These are phyloP conservation scores for Vanessa atalanta DNA, from an alignment of 1,140 invertebrate genomes.

Conservation along the genomic window DNA sequence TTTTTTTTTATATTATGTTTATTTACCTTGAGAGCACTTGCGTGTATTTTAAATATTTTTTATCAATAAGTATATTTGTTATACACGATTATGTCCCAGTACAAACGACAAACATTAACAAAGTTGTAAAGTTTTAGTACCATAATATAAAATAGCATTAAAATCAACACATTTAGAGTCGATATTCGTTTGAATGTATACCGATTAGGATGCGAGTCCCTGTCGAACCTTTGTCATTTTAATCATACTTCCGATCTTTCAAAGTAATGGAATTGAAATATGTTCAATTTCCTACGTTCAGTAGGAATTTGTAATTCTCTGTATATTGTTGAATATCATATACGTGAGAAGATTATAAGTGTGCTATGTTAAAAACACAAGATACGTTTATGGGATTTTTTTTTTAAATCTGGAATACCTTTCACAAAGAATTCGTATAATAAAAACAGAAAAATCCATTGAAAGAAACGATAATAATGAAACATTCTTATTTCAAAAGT, in stretches of 20 bases:
- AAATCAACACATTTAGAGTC: conserved; percentile 47
- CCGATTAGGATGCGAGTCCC: conserved; percentile 51
- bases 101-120: conserved; percentile 59
- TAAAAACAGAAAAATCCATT: no score
- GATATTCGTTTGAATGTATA: conserved; percentile 51
- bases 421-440: no score
- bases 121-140: conserved; percentile 52
- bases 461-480: no score
- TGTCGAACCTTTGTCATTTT: conserved; percentile 80
- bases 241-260: conserved; percentile 79
- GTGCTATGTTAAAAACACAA: no score
- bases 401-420: no score
- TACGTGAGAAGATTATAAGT: background rate
- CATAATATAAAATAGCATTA: conserved; percentile 22
- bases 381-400: no score
- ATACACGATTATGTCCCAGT: background rate
- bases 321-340: conserved; percentile 18
- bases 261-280: conserved; percentile 80
- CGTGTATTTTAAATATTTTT: no score
- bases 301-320: conserved; percentile 64
- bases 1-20: no score
- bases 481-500: background rate
- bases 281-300: conserved; percentile 76
- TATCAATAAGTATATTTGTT: background rate
- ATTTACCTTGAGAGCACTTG: no score